These are phyloP conservation scores for Mystacides longicornis DNA, from an alignment of 2,888 invertebrate species.

Conservation along the genomic window DNA sequence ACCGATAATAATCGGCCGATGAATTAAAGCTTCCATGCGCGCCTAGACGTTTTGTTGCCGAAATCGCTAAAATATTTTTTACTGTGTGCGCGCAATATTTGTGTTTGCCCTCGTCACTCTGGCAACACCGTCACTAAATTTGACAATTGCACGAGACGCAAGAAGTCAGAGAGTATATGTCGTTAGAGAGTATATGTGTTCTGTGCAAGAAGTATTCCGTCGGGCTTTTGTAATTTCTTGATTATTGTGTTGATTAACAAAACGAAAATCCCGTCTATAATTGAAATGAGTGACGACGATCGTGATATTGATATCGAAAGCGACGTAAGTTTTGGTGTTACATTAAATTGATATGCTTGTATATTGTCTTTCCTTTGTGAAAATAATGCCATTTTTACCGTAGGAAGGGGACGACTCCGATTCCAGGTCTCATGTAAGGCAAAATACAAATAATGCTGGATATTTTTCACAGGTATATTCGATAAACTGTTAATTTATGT, in stretches of 20 bases:
- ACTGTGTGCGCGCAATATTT: too few species aligned
- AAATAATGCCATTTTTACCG: constrained; percentile 29
- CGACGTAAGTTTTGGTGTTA: constrained; percentile 57
- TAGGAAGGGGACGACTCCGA: constrained; percentile 80
- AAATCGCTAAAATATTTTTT: too few species aligned
- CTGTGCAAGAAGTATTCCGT: too few species aligned
- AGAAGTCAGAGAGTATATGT: too few species aligned
- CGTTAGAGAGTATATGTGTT: too few species aligned
- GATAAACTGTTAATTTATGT: neutral
- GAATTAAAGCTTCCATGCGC: too few species aligned
- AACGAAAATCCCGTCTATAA: neutral
- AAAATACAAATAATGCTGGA: constrained; percentile 56
- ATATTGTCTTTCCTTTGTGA: constrained; percentile 3
- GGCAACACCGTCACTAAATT: neutral
- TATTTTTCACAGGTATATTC: constrained; percentile 66
- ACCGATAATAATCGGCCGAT: too few species aligned
- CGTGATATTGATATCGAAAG: constrained; percentile 92
- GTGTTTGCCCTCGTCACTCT: too few species aligned
- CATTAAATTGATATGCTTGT: constrained; percentile 6
- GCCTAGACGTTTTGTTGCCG: too few species aligned
- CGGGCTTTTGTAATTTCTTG: neutral
- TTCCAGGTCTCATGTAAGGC: constrained; percentile 55
- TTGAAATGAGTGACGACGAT: constrained; percentile 87
- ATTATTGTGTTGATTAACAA: neutral
- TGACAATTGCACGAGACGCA: neutral